phyloP scores from a whole-genome alignment of 2,113 vertebrate genomes.

The Pomatostomus ruficeps region DNA sequence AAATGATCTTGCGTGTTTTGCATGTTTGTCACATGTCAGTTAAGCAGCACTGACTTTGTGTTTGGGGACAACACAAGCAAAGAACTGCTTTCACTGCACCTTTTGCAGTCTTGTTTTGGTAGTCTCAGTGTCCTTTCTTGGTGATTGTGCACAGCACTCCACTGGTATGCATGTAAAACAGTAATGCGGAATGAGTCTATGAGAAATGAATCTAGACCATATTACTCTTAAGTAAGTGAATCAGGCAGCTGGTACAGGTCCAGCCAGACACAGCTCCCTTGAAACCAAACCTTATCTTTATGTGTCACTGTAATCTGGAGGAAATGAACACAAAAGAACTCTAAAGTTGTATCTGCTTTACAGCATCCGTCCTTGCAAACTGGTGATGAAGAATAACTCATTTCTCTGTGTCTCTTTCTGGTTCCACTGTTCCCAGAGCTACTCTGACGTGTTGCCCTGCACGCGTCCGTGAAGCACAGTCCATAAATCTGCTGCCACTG shows the following conservation, averaged over 20 bases:
- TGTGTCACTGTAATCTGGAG: not conserved
- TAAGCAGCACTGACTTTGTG: not conserved
- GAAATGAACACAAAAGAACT: not conserved
- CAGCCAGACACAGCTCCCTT: not conserved
- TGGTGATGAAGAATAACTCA: not conserved
- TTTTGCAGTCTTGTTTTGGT: not conserved
- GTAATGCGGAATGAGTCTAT: not conserved
- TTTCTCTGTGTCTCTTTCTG: not conserved
- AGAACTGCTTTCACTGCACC: not conserved
- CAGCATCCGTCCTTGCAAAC: not conserved
- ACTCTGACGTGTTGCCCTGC: rapidly evolving
- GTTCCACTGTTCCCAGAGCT: not conserved
- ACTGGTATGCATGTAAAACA: not conserved
- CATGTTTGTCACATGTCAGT: rapidly evolving
- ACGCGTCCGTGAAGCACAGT: rapidly evolving
- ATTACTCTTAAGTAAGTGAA: not conserved
- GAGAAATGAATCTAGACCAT: not conserved
- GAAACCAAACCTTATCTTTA: not conserved
- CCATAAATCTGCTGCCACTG: not conserved
- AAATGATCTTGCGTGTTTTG: not conserved
- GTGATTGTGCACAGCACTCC: not conserved
- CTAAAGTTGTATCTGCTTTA: not conserved
- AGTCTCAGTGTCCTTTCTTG: not conserved
- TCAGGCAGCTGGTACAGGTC: not conserved
- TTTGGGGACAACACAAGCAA: not conserved